Conservation (phyloP, 2,113 vertebrate species). For the Atrichornis clamosus region DNA sequence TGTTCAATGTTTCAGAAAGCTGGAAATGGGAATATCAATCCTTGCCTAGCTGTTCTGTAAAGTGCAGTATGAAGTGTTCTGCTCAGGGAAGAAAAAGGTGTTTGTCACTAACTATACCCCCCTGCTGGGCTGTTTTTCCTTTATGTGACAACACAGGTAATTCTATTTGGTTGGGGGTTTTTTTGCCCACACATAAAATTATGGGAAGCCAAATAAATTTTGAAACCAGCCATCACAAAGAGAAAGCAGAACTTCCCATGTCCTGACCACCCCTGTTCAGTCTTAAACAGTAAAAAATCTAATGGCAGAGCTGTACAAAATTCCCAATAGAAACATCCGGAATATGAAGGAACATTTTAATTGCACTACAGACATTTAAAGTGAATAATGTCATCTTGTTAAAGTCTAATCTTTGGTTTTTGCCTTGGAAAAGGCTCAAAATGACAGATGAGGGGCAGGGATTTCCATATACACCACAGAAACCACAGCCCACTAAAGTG, state of each 20-base stretch:
- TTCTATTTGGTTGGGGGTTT: not conserved
- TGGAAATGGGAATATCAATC: not conserved
- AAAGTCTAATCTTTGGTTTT: conserved; percentile 70
- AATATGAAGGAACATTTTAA: conserved; percentile 6
- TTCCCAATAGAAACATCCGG: not conserved
- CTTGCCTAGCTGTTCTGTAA: not conserved
- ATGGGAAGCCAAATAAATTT: not conserved
- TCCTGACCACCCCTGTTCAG: not conserved
- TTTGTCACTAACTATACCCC: not conserved
- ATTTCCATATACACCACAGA: not conserved
- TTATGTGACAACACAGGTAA: not conserved
- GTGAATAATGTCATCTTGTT: not conserved
- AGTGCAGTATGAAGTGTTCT: not conserved
- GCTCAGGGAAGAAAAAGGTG: not conserved
- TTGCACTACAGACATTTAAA: conserved; percentile 31
- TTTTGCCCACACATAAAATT: not conserved
- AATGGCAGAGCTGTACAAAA: not conserved
- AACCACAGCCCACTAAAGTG: not conserved
- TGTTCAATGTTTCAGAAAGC: not conserved
- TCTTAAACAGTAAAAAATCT: not conserved
- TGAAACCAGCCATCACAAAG: not conserved
- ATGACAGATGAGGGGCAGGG: not conserved
- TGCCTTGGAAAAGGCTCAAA: conserved; percentile 32
- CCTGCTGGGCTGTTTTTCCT: not conserved
- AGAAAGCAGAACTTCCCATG: not conserved